Conservation (phyloP, 2,113 vertebrate genomes). For the Coregonus clupeaformis region DNA sequence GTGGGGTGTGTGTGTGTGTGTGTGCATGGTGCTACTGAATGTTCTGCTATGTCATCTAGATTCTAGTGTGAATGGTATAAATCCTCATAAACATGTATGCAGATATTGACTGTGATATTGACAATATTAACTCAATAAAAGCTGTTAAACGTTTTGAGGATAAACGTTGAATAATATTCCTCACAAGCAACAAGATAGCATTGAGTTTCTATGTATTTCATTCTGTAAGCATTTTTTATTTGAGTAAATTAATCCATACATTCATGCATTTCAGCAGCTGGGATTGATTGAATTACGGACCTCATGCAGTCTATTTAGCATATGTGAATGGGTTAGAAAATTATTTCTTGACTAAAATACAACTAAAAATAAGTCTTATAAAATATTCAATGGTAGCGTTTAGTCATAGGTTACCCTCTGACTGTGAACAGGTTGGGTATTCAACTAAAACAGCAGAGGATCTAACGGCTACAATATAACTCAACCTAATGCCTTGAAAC, state of each 20-base stretch:
- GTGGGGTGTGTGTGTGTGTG: too few species aligned
- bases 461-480: background rate
- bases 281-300: background rate
- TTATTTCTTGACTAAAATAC: background rate
- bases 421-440: background rate
- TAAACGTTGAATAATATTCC: constrained; percentile 26
- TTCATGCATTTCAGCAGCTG: background rate
- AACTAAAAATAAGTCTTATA: too few species aligned
- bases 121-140: constrained; percentile 35
- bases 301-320: background rate
- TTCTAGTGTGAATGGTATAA: constrained; percentile 46
- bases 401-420: background rate
- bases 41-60: background rate
- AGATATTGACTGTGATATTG: constrained; percentile 57
- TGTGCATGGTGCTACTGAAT: constrained; percentile 18
- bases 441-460: background rate
- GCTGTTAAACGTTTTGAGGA: constrained; percentile 39
- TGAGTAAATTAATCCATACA: background rate
- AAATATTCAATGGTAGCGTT: background rate
- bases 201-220: background rate
- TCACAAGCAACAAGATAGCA: constrained; percentile 1
- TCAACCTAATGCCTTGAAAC: background rate
- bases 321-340: background rate
- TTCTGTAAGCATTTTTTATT: background rate
- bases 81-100: constrained; percentile 52